Evolutionary conservation across 2,113 vertebrate genomes (phyloP).

Genomic region (Donacobius atricapilla): DNA sequence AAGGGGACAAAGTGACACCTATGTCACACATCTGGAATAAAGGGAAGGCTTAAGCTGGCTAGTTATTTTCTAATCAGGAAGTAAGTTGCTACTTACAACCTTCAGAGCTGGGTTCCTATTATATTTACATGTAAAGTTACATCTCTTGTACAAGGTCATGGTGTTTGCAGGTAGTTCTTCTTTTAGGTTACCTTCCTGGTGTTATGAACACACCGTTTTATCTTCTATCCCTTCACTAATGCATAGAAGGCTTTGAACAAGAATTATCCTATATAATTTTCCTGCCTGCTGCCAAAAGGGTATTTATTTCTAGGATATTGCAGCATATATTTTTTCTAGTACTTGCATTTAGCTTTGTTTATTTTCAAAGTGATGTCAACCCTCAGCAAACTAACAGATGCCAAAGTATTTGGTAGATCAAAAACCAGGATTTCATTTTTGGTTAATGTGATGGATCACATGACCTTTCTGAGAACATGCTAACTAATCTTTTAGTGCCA

Average conservation of each 20-base stretch:
- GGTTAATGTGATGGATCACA: neutral
- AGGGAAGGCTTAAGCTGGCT: neutral
- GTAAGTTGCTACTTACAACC: neutral
- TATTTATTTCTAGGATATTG: neutral
- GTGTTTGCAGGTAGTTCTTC: neutral
- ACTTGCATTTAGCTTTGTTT: neutral
- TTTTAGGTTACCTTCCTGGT: neutral
- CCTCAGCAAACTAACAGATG: neutral
- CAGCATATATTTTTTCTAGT: neutral
- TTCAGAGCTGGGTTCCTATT: neutral
- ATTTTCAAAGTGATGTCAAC: neutral
- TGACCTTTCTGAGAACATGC: neutral
- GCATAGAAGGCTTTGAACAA: neutral
- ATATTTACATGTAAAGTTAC: neutral
- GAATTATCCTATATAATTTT: neutral
- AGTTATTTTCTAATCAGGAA: neutral
- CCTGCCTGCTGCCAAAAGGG: neutral
- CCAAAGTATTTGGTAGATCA: neutral
- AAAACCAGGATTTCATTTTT: neutral
- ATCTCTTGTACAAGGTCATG: neutral
- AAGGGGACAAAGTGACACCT: neutral
- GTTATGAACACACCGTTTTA: neutral
- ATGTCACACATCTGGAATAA: accelerated
- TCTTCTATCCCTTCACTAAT: neutral
- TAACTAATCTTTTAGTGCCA: neutral